phyloP scores from a whole-genome alignment of 64 coral and sea anemone genomes.

The Exaiptasia diaphana region DNA sequence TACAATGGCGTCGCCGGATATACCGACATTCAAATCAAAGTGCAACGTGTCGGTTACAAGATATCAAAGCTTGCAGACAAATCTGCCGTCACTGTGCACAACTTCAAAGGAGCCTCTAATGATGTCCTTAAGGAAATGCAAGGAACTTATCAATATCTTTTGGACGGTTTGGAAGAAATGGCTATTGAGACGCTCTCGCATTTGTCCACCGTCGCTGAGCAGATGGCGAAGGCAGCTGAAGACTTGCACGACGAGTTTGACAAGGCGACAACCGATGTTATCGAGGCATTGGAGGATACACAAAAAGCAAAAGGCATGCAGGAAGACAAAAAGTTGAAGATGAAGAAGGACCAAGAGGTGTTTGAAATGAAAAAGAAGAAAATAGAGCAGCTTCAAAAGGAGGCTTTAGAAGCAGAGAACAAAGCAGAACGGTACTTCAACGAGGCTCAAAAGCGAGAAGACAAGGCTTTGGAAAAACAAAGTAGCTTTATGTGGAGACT shows the following conservation, averaged over 20 bases:
- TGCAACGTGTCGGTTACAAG: conserved; percentile 51
- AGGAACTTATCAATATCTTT: conserved; percentile 37
- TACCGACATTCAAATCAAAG: conserved; percentile 57
- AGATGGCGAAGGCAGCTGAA: conserved; percentile 43
- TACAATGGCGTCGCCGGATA: conserved; percentile 60
- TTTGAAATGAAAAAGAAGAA: conserved; percentile 26
- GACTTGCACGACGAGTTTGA: conserved; percentile 45
- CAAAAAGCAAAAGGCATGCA: conserved; percentile 36
- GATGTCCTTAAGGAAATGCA: conserved; percentile 22
- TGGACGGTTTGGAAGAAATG: conserved; percentile 63
- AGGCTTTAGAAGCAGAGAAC: conserved; percentile 27
- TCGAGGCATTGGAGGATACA: conserved; percentile 43
- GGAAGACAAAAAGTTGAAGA: conserved; percentile 15
- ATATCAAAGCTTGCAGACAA: conserved; percentile 50
- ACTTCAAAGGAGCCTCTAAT: conserved; percentile 31
- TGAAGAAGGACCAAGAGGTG: conserved; percentile 9
- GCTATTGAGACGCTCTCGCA: conserved; percentile 42
- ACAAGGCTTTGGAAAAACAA: conserved; percentile 38
- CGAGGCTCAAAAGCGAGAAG: conserved; percentile 37
- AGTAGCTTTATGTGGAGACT: neutral
- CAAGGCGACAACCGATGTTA: conserved; percentile 12
- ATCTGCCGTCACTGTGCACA: conserved; percentile 54
- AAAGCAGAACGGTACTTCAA: neutral
- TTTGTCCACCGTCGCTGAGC: neutral
- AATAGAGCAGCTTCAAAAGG: conserved; percentile 4